Conservation (phyloP, 2,113 vertebrate species). For the Megaceryle torquata region DNA sequence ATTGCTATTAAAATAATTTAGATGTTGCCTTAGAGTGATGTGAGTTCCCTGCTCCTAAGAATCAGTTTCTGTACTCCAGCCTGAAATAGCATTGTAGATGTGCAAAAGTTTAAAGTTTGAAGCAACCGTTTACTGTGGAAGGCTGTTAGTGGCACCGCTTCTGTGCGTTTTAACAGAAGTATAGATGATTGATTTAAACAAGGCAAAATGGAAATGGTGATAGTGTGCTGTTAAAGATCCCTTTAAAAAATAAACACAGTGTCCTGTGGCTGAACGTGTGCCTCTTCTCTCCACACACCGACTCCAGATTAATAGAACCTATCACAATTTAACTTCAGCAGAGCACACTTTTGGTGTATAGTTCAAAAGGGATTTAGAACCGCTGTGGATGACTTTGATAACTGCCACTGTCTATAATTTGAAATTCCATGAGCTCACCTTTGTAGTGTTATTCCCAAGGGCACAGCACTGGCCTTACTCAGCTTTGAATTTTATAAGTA, state of each 20-base stretch:
- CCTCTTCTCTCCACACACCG: accelerated
- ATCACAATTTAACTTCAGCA: not conserved
- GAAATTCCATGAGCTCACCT: not conserved
- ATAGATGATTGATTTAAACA: not conserved
- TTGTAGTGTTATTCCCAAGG: not conserved
- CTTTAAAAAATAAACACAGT: not conserved
- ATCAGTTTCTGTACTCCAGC: not conserved
- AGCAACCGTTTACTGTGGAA: not conserved
- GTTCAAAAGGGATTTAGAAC: not conserved
- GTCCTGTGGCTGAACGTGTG: not conserved
- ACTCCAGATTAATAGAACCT: not conserved
- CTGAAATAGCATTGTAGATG: not conserved
- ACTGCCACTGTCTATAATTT: not conserved
- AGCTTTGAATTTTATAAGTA: not conserved
- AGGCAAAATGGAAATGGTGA: not conserved
- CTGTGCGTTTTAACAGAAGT: not conserved
- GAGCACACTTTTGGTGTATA: not conserved
- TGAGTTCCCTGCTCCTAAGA: not conserved
- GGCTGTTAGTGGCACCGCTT: not conserved
- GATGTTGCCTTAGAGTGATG: not conserved
- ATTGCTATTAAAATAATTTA: not conserved
- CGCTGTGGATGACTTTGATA: not conserved
- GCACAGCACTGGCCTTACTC: not conserved
- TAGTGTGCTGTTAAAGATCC: not conserved
- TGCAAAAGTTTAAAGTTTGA: not conserved